Evolutionary conservation across 1,140 invertebrate genomes (phyloP).

Genomic region (Leptinotarsa texana): DNA sequence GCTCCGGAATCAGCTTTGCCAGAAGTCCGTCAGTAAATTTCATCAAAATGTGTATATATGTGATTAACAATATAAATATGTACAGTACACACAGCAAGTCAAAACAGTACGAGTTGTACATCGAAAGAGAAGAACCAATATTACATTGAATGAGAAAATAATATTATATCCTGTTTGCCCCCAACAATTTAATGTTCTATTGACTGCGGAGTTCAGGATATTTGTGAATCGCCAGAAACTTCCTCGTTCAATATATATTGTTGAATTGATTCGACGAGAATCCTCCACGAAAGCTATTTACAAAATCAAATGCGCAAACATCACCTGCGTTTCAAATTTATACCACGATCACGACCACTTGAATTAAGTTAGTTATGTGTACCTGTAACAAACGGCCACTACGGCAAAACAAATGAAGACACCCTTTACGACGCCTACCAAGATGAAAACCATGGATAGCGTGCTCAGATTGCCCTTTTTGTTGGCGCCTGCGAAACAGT

Average conservation of each 20-base stretch:
- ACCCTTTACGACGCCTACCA: conserved; percentile 86
- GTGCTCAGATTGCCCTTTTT: conserved; percentile 82
- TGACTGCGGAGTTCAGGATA: too few species aligned
- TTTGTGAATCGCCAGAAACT: too few species aligned
- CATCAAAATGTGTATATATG: conserved; percentile 23
- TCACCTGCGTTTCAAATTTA: conserved; percentile 10
- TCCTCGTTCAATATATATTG: too few species aligned
- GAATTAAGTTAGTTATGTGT: conserved; percentile 54
- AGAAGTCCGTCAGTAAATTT: not conserved
- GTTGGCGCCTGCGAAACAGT: conserved; percentile 63
- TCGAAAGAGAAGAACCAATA: conserved; percentile 3
- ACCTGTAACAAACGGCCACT: conserved; percentile 95
- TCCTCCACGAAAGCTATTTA: conserved; percentile 16
- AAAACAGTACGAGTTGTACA: conserved; percentile 38
- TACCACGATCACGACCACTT: conserved; percentile 12
- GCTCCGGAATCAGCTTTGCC: conserved; percentile 14
- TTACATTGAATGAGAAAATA: not conserved
- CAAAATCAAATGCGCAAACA: conserved; percentile 18
- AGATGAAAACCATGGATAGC: conserved; percentile 86
- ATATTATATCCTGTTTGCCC: too few species aligned
- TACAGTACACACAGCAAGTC: conserved; percentile 35
- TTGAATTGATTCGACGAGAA: too few species aligned
- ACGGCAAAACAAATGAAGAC: conserved; percentile 94
- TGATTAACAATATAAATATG: conserved; percentile 26
- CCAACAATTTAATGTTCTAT: too few species aligned